Percentiles rank a stretch among this genome's conserved stretches.
phyloP scores from a whole-genome alignment of 2,888 invertebrate genomes.

The Drosophila basisetae region DNA sequence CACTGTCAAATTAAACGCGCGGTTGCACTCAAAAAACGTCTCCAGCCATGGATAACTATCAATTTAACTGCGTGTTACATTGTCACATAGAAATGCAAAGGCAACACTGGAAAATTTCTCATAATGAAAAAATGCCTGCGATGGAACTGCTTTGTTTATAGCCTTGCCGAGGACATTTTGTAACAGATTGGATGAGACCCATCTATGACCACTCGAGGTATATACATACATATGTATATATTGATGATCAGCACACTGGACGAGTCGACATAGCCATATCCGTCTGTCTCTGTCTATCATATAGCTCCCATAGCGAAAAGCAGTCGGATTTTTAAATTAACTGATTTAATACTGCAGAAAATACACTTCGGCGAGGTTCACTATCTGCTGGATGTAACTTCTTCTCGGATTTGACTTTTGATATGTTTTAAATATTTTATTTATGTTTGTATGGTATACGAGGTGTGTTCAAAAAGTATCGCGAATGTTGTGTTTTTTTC shows the following conservation, averaged over 20 bases:
- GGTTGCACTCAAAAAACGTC: not conserved
- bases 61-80: not conserved
- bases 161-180: not conserved
- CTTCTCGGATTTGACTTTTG: not conserved
- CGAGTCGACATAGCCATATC: not conserved
- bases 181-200: too few species aligned
- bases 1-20: slow-evolving; percentile 1
- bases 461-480: too few species aligned
- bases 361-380: not conserved
- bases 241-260: not conserved
- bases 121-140: not conserved
- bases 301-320: not conserved
- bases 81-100: too few species aligned
- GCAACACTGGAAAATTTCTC: not conserved
- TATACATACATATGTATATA: not conserved
- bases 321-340: not conserved
- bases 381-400: not conserved
- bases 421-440: not conserved
- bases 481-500: too few species aligned
- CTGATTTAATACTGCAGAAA: not conserved
- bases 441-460: not conserved
- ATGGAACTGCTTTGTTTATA: not conserved
- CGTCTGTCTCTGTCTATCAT: not conserved
- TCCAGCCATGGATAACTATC: not conserved
- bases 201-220: not conserved